These are phyloP conservation scores for Menidia beryllina DNA, from an alignment of 2,113 vertebrate genomes.

Conservation along the genomic window DNA sequence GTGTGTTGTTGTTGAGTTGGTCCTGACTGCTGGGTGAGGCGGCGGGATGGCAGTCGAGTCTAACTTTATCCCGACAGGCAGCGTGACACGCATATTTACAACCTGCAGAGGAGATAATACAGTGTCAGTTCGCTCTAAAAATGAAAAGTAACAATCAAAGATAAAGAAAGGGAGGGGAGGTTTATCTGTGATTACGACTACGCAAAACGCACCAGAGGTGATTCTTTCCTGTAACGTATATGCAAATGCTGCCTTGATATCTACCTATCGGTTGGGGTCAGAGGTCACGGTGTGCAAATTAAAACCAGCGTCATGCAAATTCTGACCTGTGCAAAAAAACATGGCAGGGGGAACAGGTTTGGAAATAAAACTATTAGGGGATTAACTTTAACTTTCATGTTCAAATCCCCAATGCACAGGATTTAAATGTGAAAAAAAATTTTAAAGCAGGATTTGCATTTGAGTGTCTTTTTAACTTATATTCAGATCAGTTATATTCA, in stretches of 20 bases:
- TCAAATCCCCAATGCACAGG: neutral
- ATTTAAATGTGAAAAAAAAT: neutral
- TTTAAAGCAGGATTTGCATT: neutral
- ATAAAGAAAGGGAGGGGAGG: neutral
- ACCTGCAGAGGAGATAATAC: conserved; percentile 63
- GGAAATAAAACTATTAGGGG: neutral
- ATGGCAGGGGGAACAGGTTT: neutral
- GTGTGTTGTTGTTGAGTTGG: conserved; percentile 79
- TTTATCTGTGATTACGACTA: neutral
- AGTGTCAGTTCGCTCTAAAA: neutral
- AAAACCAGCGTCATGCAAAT: conserved; percentile 46
- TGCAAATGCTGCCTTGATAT: conserved; percentile 41
- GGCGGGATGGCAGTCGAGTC: conserved; percentile 79
- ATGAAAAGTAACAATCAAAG: neutral
- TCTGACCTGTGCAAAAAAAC: neutral
- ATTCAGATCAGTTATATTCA: too few species aligned
- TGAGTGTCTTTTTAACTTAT: too few species aligned
- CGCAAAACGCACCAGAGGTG: neutral
- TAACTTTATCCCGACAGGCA: conserved; percentile 74
- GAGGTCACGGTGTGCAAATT: conserved; percentile 14
- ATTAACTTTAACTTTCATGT: neutral
- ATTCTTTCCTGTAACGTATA: conserved; percentile 37
- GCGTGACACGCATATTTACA: conserved; percentile 84
- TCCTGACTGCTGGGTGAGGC: conserved; percentile 60
- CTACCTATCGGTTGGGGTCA: neutral